Evolutionary conservation across 2,797 vertebrate genomes (phyloP).

Genomic region (Anomalospiza imberbis): DNA sequence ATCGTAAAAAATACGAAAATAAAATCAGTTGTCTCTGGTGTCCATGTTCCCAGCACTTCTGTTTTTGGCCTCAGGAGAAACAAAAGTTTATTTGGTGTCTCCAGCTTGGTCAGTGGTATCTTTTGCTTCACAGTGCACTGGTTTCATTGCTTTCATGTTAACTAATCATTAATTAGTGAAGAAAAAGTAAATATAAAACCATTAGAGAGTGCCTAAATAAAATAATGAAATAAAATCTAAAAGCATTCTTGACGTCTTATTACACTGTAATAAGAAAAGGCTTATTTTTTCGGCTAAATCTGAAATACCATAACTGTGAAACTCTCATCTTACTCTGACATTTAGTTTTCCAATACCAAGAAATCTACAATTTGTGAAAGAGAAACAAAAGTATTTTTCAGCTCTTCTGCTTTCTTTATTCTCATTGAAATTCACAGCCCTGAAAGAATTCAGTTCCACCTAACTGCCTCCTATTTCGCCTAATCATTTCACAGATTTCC

Average conservation of each 20-base stretch:
- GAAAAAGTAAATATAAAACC: neutral
- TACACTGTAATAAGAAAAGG: neutral
- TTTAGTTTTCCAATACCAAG: neutral
- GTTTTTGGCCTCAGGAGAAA: neutral
- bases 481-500: constrained; percentile 14
- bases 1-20: neutral
- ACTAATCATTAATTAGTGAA: neutral
- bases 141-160: neutral
- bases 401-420: neutral
- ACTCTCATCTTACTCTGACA: neutral
- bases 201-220: neutral
- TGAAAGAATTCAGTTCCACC: neutral
- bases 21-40: neutral
- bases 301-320: neutral
- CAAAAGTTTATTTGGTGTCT: neutral
- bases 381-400: neutral
- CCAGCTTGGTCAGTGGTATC: neutral
- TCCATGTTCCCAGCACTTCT: neutral
- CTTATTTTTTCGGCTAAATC: neutral
- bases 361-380: neutral
- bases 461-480: constrained; percentile 1
- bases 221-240: neutral
- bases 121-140: neutral
- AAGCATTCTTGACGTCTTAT: neutral
- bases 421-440: neutral